Evolutionary conservation across 2,888 invertebrate species (phyloP).

Genomic region (Octonoba sinensis): DNA sequence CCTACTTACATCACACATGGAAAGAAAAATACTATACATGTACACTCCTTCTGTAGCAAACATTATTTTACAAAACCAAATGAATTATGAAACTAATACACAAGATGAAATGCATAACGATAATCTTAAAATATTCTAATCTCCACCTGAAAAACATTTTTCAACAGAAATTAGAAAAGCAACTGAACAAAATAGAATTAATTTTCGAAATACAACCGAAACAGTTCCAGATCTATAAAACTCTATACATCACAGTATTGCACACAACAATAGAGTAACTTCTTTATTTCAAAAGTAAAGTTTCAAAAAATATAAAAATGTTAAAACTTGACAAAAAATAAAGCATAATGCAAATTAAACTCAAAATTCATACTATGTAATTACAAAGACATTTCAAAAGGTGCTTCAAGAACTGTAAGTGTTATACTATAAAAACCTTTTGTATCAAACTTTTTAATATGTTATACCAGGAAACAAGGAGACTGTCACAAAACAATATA

Average conservation of each 20-base stretch:
- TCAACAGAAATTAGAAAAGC: background rate
- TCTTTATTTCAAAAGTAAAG: too few relatives aligned
- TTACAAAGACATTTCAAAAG: too few relatives aligned
- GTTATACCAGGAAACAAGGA: too few relatives aligned
- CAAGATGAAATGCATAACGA: conserved; percentile 39
- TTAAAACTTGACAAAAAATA: too few relatives aligned
- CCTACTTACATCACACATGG: conserved; percentile 46
- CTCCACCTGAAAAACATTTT: background rate
- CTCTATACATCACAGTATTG: conserved; percentile 60
- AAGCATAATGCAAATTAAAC: too few relatives aligned
- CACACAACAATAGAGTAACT: conserved; percentile 16
- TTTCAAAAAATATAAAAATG: too few relatives aligned
- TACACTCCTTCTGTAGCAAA: conserved; percentile 53
- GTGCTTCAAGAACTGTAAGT: too few relatives aligned
- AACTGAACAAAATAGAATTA: conserved; percentile 13
- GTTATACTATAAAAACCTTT: too few relatives aligned
- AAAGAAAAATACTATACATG: conserved; percentile 40
- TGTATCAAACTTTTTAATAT: too few relatives aligned
- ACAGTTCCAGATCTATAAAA: conserved; percentile 53
- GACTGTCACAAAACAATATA: too few relatives aligned
- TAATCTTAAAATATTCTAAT: conserved; percentile 16
- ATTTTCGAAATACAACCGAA: conserved; percentile 35
- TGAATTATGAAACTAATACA: conserved; percentile 48
- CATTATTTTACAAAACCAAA: conserved; percentile 58
- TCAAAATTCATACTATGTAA: too few relatives aligned